Conservation (phyloP, 2,113 vertebrate species). For the Tretioscincus oriximinensis region DNA sequence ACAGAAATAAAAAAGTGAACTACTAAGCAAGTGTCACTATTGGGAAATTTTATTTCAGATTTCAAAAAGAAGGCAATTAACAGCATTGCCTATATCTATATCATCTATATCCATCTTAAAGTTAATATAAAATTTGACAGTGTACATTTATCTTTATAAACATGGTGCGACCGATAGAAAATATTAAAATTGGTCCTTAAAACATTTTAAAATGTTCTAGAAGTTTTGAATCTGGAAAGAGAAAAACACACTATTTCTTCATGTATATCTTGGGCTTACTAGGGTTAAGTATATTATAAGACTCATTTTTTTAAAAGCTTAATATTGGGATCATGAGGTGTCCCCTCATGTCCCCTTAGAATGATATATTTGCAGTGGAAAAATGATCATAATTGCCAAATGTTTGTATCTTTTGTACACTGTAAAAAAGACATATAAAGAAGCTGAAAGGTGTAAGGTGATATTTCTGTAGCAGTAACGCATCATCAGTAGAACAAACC, state of each 20-base stretch:
- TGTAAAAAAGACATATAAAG: not conserved
- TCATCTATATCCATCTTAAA: too few species aligned
- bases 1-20: slow-evolving; percentile 32
- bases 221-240: slow-evolving; percentile 54
- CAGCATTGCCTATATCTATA: too few species aligned
- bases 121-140: too few species aligned
- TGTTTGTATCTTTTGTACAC: slow-evolving; percentile 27
- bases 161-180: not conserved
- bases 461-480: not conserved
- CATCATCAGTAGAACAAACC: too few species aligned
- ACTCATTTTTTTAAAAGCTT: slow-evolving; percentile 61
- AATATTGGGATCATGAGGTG: slow-evolving; percentile 61
- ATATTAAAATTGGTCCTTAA: slow-evolving; percentile 23
- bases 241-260: slow-evolving; percentile 35
- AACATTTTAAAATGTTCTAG: slow-evolving; percentile 31
- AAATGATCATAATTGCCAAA: slow-evolving; percentile 14
- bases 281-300: slow-evolving; percentile 55
- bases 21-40: slow-evolving; percentile 20
- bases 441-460: not conserved
- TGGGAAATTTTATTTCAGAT: slow-evolving; percentile 20
- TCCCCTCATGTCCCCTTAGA: slow-evolving; percentile 50
- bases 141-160: not conserved
- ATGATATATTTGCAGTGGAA: not conserved
- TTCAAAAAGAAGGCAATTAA: slow-evolving; percentile 3
- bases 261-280: slow-evolving; percentile 63